Percentiles rank a stretch among this genome's conserved stretches.
Evolutionary conservation across 2,113 vertebrate genomes (phyloP).

Genomic region (Heptranchias perlo): DNA sequence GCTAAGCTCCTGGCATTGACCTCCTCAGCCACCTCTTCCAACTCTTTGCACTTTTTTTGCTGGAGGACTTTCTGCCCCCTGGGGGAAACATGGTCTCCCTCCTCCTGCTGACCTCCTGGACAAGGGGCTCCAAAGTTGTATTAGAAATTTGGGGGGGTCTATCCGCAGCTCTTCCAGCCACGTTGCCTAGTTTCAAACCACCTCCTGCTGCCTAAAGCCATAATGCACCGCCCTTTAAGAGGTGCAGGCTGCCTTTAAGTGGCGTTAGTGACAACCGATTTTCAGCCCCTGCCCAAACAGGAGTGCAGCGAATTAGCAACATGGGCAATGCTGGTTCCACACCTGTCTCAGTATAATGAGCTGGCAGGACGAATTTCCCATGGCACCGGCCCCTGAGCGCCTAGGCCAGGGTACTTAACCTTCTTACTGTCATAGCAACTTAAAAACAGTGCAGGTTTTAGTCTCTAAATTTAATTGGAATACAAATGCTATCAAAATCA

Average conservation of each 20-base stretch:
- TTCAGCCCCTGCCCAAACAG: not conserved
- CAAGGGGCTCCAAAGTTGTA: too few relatives aligned
- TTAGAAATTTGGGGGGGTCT: too few relatives aligned
- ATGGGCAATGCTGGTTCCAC: not conserved
- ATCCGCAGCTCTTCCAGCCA: not conserved
- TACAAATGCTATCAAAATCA: not conserved
- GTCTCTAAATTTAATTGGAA: not conserved
- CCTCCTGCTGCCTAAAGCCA: not conserved
- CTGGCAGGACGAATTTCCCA: not conserved
- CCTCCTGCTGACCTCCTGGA: too few relatives aligned
- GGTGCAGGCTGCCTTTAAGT: not conserved
- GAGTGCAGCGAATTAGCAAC: not conserved
- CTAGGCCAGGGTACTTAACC: not conserved
- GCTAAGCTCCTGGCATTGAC: not conserved
- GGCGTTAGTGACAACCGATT: not conserved
- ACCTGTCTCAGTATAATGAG: not conserved
- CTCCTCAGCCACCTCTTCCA: not conserved
- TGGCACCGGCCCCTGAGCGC: not conserved
- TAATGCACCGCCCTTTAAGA: not conserved
- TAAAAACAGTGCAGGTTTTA: not conserved
- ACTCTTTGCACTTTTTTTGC: not conserved
- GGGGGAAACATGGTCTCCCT: too few relatives aligned
- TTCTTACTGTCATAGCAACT: not conserved
- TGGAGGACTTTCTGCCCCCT: not conserved
- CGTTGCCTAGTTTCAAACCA: not conserved